phyloP scores from a whole-genome alignment of 23 tunicate species.

The Trididemnum clinides region DNA sequence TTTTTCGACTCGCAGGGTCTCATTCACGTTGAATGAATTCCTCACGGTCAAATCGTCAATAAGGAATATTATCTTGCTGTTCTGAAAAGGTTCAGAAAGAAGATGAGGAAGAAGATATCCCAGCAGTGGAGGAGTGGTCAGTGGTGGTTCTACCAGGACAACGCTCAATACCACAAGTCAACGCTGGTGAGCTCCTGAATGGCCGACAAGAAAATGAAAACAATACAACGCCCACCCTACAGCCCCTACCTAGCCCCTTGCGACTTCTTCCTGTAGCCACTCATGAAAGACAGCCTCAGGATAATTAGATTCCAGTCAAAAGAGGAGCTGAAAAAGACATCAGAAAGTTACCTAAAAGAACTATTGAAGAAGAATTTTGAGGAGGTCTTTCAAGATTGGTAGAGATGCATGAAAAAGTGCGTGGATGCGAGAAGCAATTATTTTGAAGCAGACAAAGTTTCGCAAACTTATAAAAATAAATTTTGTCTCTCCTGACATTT shows the following conservation, averaged over 20 bases:
- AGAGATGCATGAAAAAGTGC: not conserved
- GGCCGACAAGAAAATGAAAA: not conserved
- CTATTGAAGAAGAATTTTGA: not conserved
- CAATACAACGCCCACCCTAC: not conserved
- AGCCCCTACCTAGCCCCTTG: not conserved
- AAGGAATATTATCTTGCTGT: conserved; percentile 21
- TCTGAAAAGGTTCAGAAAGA: conserved; percentile 4
- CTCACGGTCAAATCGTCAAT: not conserved
- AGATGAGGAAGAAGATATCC: conserved; percentile 8
- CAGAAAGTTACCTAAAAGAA: not conserved
- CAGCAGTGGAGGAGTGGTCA: conserved; percentile 24
- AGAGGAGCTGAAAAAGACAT: not conserved
- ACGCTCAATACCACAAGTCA: not conserved
- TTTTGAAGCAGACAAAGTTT: not conserved
- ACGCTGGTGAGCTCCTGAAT: not conserved
- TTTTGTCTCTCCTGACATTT: not conserved
- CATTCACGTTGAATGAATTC: not conserved
- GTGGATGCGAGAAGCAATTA: not conserved
- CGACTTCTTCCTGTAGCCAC: not conserved
- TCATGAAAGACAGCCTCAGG: not conserved
- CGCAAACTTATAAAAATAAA: not conserved
- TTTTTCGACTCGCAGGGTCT: not conserved
- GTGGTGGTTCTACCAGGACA: not conserved
- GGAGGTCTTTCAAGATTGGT: not conserved
- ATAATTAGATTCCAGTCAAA: not conserved